These are phyloP conservation scores for Drosophila pallidifrons DNA, from an alignment of 1,140 invertebrate species.

Conservation along the genomic window DNA sequence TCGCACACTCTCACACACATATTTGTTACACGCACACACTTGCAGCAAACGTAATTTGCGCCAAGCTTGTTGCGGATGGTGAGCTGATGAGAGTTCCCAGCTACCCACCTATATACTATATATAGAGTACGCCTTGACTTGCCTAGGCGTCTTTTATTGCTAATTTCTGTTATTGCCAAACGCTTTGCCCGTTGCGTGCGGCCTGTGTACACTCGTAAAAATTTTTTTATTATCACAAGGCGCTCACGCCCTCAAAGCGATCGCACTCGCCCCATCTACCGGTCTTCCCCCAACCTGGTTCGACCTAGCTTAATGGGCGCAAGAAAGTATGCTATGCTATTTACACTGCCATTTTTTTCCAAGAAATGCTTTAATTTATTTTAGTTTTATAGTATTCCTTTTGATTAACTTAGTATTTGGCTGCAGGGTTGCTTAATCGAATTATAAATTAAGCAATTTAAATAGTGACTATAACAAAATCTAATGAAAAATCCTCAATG, in stretches of 20 bases:
- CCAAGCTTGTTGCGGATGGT: conserved; percentile 1
- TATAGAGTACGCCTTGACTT: neutral
- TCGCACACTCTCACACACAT: neutral
- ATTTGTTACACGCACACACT: neutral
- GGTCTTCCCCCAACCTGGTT: neutral
- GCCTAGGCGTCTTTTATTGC: conserved; percentile 65
- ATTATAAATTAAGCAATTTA: too few species aligned
- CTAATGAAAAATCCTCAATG: too few species aligned
- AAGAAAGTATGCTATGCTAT: conserved; percentile 53
- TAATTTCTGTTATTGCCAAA: conserved; percentile 77
- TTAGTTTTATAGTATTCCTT: too few species aligned
- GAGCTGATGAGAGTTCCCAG: conserved; percentile 13
- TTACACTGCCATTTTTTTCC: conserved; percentile 6
- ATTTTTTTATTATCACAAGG: conserved; percentile 72
- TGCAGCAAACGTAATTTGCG: conserved; percentile 33
- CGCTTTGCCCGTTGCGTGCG: conserved; percentile 60
- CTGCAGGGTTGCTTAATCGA: too few species aligned
- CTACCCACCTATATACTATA: neutral
- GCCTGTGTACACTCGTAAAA: conserved; percentile 73
- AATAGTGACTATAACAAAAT: too few species aligned
- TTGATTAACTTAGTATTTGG: too few species aligned
- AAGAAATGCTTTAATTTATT: too few species aligned
- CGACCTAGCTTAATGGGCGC: conserved; percentile 2
- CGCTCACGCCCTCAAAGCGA: conserved; percentile 4
- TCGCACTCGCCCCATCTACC: neutral